Evolutionary conservation across 2,888 invertebrate species (phyloP).

Genomic region (Drosophila incognita): DNA sequence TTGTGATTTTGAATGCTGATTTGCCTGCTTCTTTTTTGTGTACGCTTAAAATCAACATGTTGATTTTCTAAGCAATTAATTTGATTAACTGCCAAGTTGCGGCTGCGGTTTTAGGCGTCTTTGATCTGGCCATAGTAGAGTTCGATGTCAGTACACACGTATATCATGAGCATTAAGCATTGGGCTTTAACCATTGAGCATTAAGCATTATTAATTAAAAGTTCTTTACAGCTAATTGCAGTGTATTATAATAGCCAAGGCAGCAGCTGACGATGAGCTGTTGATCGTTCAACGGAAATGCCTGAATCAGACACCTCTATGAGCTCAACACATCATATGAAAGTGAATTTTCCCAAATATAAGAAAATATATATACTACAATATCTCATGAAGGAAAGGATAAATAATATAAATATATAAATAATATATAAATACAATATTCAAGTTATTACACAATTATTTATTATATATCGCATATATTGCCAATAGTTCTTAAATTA

Average conservation of each 20-base stretch:
- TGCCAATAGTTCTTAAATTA: not conserved
- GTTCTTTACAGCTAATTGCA: slow-evolving; percentile 71
- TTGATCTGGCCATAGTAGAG: slow-evolving; percentile 52
- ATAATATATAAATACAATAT: not conserved
- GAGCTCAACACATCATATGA: not conserved
- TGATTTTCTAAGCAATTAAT: slow-evolving; percentile 80
- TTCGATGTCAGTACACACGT: slow-evolving; percentile 47
- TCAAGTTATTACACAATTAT: not conserved
- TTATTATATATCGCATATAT: slow-evolving; percentile 1
- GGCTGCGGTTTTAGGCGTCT: slow-evolving; percentile 64
- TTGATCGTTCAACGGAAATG: slow-evolving; percentile 56
- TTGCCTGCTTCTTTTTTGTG: slow-evolving; percentile 28
- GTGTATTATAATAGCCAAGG: slow-evolving; percentile 57
- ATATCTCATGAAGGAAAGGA: not conserved
- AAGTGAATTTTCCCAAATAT: not conserved
- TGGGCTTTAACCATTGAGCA: slow-evolving; percentile 43
- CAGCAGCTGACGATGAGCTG: slow-evolving; percentile 39
- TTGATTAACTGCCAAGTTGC: slow-evolving; percentile 75
- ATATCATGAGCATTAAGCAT: slow-evolving; percentile 50
- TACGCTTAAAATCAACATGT: slow-evolving; percentile 64
- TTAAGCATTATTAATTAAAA: slow-evolving; percentile 73
- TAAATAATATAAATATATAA: not conserved
- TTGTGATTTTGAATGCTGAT: slow-evolving; percentile 39
- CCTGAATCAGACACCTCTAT: slow-evolving; percentile 17
- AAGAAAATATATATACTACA: not conserved